Evolutionary conservation across 2,797 vertebrate genomes (phyloP).

Genomic region (Heliangelus exortis): DNA sequence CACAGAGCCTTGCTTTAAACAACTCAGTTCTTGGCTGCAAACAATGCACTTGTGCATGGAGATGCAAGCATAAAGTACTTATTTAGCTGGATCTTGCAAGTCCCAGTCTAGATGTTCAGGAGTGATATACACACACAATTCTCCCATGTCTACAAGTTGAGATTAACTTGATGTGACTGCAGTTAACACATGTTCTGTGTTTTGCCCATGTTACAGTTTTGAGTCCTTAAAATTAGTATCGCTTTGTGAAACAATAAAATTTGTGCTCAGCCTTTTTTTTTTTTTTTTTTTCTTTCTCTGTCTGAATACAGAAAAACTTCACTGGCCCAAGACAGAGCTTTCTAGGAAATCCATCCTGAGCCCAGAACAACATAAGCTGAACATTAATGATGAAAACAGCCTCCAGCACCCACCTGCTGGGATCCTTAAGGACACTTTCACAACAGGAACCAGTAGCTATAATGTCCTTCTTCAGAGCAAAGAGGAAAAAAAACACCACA

Average conservation of each 20-base stretch:
- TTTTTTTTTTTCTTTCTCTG: not conserved
- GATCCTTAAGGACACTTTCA: constrained; percentile 87
- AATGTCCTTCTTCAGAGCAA: constrained; percentile 86
- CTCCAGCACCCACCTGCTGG: constrained; percentile 77
- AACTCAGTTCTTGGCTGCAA: not conserved
- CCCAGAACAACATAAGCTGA: constrained; percentile 73
- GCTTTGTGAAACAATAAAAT: not conserved
- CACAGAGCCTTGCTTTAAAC: not conserved
- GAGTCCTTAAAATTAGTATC: not conserved
- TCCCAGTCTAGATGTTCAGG: not conserved
- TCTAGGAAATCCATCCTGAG: constrained; percentile 86
- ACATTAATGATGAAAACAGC: constrained; percentile 77
- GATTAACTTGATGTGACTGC: not conserved
- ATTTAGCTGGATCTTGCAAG: not conserved
- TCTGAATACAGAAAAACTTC: constrained; percentile 86
- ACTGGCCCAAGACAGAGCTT: constrained; percentile 89
- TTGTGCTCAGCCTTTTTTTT: not conserved
- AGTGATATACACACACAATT: not conserved
- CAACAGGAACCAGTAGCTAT: constrained; percentile 86
- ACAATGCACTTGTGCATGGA: not conserved
- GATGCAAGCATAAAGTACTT: not conserved
- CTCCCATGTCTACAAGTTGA: not conserved
- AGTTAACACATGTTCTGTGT: not conserved
- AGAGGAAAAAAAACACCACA: constrained; percentile 79
- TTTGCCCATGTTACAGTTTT: not conserved